A percentile compares a stretch with the other conserved stretches of the same genome.
These are phyloP conservation scores for Perdita meconis DNA, from an alignment of 2,888 invertebrate genomes.

Conservation along the genomic window DNA sequence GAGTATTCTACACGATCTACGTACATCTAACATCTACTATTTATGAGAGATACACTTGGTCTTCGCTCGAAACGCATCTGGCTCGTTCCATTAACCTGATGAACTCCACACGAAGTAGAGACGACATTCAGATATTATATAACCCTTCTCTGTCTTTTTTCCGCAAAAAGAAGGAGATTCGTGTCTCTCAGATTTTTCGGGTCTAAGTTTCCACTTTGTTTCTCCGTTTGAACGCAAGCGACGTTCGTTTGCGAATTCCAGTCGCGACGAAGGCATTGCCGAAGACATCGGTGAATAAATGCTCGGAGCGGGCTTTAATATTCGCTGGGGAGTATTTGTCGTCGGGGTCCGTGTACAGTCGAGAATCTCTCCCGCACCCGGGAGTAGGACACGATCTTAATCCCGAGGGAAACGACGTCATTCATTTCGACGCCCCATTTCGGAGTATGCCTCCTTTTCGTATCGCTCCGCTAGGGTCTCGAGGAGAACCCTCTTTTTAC, in stretches of 20 bases:
- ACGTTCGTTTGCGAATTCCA: neutral
- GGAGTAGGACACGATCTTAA: slow-evolving; percentile 55
- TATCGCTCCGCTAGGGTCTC: slow-evolving; percentile 38
- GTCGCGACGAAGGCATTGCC: slow-evolving; percentile 5
- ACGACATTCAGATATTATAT: too few species aligned
- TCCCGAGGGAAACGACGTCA: slow-evolving; percentile 55
- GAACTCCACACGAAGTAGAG: too few species aligned
- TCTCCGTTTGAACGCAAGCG: neutral
- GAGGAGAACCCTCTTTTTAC: slow-evolving; percentile 13
- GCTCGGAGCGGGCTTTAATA: slow-evolving; percentile 41
- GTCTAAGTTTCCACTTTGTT: slow-evolving; percentile 17
- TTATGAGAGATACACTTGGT: too few species aligned
- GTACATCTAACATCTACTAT: too few species aligned
- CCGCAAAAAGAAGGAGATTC: neutral
- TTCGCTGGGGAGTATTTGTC: slow-evolving; percentile 38
- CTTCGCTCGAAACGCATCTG: too few species aligned
- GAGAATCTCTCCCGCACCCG: slow-evolving; percentile 39
- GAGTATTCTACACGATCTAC: too few species aligned
- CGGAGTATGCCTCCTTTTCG: slow-evolving; percentile 30
- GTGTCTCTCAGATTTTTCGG: too few species aligned
- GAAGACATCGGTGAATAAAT: slow-evolving; percentile 36
- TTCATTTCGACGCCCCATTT: slow-evolving; percentile 56
- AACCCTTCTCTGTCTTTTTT: too few species aligned
- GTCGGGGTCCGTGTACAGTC: neutral
- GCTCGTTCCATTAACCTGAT: too few species aligned